These are phyloP conservation scores for Scleropages formosus DNA, from an alignment of 2,797 vertebrate genomes.

Conservation along the genomic window DNA sequence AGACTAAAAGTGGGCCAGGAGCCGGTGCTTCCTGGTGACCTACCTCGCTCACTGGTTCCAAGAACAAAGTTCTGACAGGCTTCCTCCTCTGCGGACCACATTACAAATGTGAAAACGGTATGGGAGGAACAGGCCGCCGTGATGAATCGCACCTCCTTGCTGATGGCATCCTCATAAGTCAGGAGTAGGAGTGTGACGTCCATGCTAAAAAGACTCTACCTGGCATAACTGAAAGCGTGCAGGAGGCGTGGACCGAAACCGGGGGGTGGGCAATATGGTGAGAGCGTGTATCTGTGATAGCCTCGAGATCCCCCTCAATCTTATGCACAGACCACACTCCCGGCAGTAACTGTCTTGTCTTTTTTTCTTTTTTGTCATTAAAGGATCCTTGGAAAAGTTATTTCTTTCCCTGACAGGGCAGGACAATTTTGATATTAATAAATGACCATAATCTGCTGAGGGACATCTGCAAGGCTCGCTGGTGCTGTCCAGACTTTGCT, in stretches of 20 bases:
- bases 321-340: constrained; percentile 63
- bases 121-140: constrained; percentile 64
- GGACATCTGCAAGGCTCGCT: constrained; percentile 51
- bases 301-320: constrained; percentile 75
- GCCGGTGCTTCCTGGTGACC: constrained; percentile 70
- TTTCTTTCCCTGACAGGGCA: constrained; percentile 65
- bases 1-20: constrained; percentile 78
- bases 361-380: constrained; percentile 49
- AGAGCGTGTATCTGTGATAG: constrained; percentile 49
- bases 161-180: constrained; percentile 79
- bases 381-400: constrained; percentile 57
- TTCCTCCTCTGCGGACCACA: constrained; percentile 74
- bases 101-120: constrained; percentile 75
- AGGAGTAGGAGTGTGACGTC: constrained; percentile 71
- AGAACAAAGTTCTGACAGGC: constrained; percentile 73
- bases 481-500: constrained; percentile 36
- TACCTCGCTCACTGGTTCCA: constrained; percentile 57
- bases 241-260: constrained; percentile 34
- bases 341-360: constrained; percentile 54
- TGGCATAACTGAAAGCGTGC: constrained; percentile 51
- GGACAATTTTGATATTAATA: constrained; percentile 60
- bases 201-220: constrained; percentile 57
- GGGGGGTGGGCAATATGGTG: constrained; percentile 48
- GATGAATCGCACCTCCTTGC: constrained; percentile 75
- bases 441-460: constrained; percentile 61